Conservation (phyloP, 2,888 invertebrate species). For the Galerucella pusilla region DNA sequence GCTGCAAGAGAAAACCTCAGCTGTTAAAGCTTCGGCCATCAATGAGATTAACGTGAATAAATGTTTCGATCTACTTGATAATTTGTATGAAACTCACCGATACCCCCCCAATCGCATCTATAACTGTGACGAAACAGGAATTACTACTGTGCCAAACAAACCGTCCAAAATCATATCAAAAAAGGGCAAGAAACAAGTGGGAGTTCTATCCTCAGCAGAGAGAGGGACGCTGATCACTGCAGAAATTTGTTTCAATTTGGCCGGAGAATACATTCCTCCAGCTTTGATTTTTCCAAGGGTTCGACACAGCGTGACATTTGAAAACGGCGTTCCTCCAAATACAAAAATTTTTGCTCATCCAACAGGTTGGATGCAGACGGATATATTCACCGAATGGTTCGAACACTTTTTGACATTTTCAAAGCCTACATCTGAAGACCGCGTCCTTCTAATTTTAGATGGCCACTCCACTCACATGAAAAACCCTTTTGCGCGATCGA, state of each 20-base stretch:
- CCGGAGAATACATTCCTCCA: slow-evolving; percentile 14
- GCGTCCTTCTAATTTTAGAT: too few relatives aligned
- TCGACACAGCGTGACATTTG: slow-evolving; percentile 12
- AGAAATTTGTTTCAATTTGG: slow-evolving; percentile 7
- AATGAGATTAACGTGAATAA: slow-evolving; percentile 4
- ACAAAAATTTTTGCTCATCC: slow-evolving; percentile 12
- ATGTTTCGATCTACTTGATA: too few relatives aligned
- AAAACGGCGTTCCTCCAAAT: slow-evolving; percentile 9
- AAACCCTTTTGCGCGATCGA: too few relatives aligned
- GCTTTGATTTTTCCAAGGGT: slow-evolving; percentile 16
- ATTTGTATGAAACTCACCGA: too few relatives aligned
- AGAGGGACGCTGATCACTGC: slow-evolving; percentile 2
- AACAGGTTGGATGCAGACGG: slow-evolving; percentile 12
- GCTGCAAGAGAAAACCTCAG: neutral
- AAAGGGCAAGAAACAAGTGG: slow-evolving; percentile 22
- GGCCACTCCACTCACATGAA: too few relatives aligned
- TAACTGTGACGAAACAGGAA: too few relatives aligned
- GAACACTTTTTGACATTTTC: slow-evolving; percentile 8
- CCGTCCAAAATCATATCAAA: neutral
- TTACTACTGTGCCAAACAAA: too few relatives aligned
- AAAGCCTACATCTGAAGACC: too few relatives aligned
- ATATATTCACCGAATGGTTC: slow-evolving; percentile 1
- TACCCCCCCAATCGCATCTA: too few relatives aligned
- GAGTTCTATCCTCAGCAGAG: slow-evolving; percentile 16
- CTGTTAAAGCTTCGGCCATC: neutral